These are phyloP conservation scores for Seira ritae DNA, from an alignment of 2,888 invertebrate genomes.

Conservation along the genomic window DNA sequence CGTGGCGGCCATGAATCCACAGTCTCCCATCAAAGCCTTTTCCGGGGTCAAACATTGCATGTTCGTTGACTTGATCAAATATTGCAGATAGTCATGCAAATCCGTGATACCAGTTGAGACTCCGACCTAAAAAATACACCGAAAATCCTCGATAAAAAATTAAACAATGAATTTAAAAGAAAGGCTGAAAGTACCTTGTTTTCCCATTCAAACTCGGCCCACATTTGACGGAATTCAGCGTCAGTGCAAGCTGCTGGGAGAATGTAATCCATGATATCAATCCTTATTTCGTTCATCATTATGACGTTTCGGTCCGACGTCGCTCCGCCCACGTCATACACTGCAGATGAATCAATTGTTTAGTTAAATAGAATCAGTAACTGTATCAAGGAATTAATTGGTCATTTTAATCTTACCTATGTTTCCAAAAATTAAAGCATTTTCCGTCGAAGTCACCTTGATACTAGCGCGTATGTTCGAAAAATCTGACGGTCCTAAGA, in stretches of 20 bases:
- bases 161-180: conserved; percentile 74
- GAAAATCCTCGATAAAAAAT: conserved; percentile 84
- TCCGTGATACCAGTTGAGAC: conserved; percentile 84
- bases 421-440: conserved; percentile 99
- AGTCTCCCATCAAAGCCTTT: conserved; percentile 96
- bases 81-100: conserved; percentile 93
- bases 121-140: conserved; percentile 33
- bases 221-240: conserved; percentile 98
- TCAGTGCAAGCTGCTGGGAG: conserved; percentile 96
- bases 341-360: conserved; percentile 78
- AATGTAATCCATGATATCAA: conserved; percentile 99
- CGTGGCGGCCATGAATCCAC: conserved; percentile 99
- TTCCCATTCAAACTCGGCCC: conserved; percentile 99
- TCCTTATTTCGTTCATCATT: conserved; percentile 98
- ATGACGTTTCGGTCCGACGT: conserved; percentile 96
- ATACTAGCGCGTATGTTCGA: conserved; percentile 99
- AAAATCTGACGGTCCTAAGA: conserved; percentile 97
- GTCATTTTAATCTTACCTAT: conserved; percentile 82
- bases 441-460: conserved; percentile 99
- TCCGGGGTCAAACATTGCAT: conserved; percentile 99
- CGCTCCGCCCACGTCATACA: conserved; percentile 96
- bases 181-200: conserved; percentile 85
- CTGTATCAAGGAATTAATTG: background rate
- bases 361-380: conserved; percentile 6
- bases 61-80: conserved; percentile 95